Base-by-base conservation (phyloP, 2,888 invertebrate species). In the Aleiodes alternator region DNA sequence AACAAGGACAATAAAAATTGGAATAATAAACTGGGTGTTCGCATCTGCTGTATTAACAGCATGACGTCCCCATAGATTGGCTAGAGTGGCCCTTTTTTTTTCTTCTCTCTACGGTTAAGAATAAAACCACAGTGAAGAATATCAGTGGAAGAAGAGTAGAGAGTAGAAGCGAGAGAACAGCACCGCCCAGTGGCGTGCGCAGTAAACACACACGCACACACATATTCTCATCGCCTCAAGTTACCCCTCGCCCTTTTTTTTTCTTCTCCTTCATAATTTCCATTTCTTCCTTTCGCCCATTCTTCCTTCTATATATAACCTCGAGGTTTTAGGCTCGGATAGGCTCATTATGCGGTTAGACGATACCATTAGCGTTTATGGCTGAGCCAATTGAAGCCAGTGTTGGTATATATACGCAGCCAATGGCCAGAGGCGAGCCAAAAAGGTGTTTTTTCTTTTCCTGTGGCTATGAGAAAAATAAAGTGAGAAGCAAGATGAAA, bases 21-120 rank as follows among this genome's bases (percentile, higher is more conserved):
- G 84, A 82, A 80, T 83, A 80, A 80, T 82, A 84, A 83, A 82
- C 84, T 81, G 83, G 82, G 84, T 83, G 85, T 84, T 84, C 82
- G 83, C 88, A 88, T 88, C 88, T 88, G 88, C 85, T 82, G 77
- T 69, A 31, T 11, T 43, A 48, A 68, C 84, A 69, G 78, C 84
- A 76, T 83, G 84, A 81, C 80, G 81, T 34, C 80, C 80, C 77
- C 57, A 72, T 82, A 74, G 69, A 74, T 73, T 68, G 34, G 50
- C 78, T 82, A 82, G 80, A 82, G 73, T 83, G 84, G 81, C 23
- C 64, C 64, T 55, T 55, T 34, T 55, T 55, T 55, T 64, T 1
- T 23, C 1, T 23, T 1, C 2, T 23, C 23, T 23, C 23, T 9
- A 9, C 43, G 12, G n/a, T 34, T 34, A 14, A n/a, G 6, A 43